phyloP scores from a whole-genome alignment of 2,888 invertebrate genomes.

The Augochlorella aurata region DNA sequence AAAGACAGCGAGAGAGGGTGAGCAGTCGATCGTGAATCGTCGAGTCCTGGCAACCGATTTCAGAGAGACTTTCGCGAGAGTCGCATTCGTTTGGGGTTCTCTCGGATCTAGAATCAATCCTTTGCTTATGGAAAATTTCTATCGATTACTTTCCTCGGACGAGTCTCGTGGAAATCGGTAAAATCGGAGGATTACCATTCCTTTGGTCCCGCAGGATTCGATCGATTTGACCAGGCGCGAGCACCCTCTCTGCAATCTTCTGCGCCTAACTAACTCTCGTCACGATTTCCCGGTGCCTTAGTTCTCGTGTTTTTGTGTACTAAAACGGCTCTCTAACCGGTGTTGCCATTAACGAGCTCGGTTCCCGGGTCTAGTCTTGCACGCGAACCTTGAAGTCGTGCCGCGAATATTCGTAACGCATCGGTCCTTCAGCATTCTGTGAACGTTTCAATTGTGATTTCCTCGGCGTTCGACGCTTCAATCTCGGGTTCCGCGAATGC shows the following conservation, averaged over 20 bases:
- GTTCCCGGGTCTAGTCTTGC: not conserved
- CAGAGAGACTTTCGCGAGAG: too few species aligned
- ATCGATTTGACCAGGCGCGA: not conserved
- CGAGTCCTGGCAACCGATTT: too few species aligned
- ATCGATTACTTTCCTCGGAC: not conserved
- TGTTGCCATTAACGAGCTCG: not conserved
- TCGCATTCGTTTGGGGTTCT: too few species aligned
- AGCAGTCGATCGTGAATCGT: not conserved
- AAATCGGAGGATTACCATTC: not conserved
- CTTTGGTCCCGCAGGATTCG: not conserved
- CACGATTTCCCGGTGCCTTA: not conserved
- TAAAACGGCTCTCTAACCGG: not conserved
- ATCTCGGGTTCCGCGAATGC: not conserved
- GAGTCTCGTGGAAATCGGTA: not conserved
- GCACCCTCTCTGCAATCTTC: not conserved
- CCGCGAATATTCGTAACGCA: constrained; percentile 1
- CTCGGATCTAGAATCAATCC: too few species aligned
- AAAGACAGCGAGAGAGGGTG: not conserved
- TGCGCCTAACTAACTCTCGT: not conserved
- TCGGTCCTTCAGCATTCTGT: constrained; percentile 10
- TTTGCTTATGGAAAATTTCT: not conserved
- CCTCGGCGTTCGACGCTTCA: not conserved
- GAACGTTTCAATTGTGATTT: constrained; percentile 18
- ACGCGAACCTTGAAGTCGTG: constrained; percentile 4
- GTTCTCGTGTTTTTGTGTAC: not conserved